Conservation (phyloP, 2,888 invertebrate genomes). For the Eristalinus aeneus region DNA sequence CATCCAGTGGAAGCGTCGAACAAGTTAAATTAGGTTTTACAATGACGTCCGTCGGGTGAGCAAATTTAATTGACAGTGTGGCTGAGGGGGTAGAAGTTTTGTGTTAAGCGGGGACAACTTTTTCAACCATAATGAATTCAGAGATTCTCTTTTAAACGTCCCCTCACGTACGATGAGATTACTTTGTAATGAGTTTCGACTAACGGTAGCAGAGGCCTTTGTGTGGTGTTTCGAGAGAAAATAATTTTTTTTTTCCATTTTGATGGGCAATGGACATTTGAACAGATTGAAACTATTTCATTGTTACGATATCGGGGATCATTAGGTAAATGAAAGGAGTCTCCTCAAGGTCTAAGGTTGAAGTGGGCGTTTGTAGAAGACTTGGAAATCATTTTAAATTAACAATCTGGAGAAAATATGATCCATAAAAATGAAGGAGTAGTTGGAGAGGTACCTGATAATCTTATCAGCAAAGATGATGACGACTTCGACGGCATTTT, state of each 20-base stretch:
- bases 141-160: background rate
- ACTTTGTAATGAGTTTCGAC: background rate
- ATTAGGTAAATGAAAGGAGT: too few species aligned
- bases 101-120: background rate
- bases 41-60: background rate
- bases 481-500: too few species aligned
- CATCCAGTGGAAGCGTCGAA: background rate
- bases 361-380: too few species aligned
- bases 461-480: too few species aligned
- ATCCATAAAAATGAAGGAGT: too few species aligned
- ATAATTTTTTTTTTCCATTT: background rate
- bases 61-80: background rate
- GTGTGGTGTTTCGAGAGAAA: background rate
- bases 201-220: background rate
- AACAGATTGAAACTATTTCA: too few species aligned
- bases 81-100: background rate
- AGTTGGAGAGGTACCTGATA: too few species aligned
- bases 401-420: too few species aligned
- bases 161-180: background rate
- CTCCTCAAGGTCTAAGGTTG: too few species aligned
- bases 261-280: background rate
- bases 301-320: too few species aligned
- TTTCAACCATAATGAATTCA: background rate
- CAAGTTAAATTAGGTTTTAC: background rate
- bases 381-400: too few species aligned